Conservation (phyloP, 1,140 invertebrate species). For the Orius insidiosus region DNA sequence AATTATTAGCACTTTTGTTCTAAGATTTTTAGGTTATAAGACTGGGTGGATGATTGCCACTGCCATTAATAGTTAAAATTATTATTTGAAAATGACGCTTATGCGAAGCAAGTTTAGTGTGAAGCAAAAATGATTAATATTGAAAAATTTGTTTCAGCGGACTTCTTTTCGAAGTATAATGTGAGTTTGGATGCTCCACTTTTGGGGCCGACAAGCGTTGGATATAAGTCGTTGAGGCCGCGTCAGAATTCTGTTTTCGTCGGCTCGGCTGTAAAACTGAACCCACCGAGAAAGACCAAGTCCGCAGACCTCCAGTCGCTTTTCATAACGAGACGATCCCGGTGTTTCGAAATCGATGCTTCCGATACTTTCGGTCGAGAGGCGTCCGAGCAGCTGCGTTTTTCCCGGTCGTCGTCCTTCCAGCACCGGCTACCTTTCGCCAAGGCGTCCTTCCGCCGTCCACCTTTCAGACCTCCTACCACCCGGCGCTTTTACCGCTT, state of each 20-base stretch:
- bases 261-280: conserved; percentile 40
- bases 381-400: conserved; percentile 2
- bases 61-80: too few relatives aligned
- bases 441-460: not conserved
- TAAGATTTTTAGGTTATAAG: too few relatives aligned
- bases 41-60: too few relatives aligned
- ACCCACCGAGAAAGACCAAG: conserved; percentile 25
- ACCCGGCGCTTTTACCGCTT: conserved; percentile 6
- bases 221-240: conserved; percentile 27
- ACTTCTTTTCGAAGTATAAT: conserved; percentile 49
- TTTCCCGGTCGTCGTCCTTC: not conserved
- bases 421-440: conserved; percentile 4
- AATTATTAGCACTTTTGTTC: too few relatives aligned
- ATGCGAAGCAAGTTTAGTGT: too few relatives aligned
- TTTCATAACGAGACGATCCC: not conserved
- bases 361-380: conserved; percentile 2
- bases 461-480: conserved; percentile 1
- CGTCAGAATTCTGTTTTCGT: conserved; percentile 73
- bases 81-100: too few relatives aligned
- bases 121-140: not conserved
- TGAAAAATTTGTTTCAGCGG: conserved; percentile 30
- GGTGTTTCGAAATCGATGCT: not conserved
- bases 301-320: not conserved
- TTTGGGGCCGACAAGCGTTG: conserved; percentile 25
- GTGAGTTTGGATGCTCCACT: conserved; percentile 33